Evolutionary conservation across 2,888 invertebrate genomes (phyloP), one percentile per base, ranked within the genome.

Genomic region (Lutraria lutraria): DNA sequence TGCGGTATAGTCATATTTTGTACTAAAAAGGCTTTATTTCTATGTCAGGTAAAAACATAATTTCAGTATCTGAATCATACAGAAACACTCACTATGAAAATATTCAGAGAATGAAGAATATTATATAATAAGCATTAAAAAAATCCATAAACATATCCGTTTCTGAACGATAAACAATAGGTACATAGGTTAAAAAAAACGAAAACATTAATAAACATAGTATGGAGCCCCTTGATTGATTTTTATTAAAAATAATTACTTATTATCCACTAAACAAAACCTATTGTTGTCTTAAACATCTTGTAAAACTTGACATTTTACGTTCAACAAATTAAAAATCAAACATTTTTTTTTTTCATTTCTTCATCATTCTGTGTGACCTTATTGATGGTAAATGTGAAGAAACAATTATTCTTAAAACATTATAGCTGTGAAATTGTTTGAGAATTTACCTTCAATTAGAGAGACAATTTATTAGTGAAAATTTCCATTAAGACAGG

Each of bases 271-370:
- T 25, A 12, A 43, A 79, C 79, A 43, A 43, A 79, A 34, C 29
- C 43, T 31, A 79, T 79, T 79, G 79, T 79, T 21, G 21, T 63
- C 10, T 19, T 79, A 34, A 15, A 34, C 31, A 19, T 79, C 21
- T 34, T 79, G 43, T 79, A 21, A 43, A 79, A 79, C 29, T 79
- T 79, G 79, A 13, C 52, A 79, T 79, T 79, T 43, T 43, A n/a
- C 25, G 4, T 79, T 43, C 52, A 25, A 68, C 63, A 68, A n/a
- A 68, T n/a, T 68, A 68, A 68, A 68, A 68, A 68, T 25, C 25
- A 1, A 68, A 63, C n/a, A 8, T 25, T 12, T 25, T 25, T 68
- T 68, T 68, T 68, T 25, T 43, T 34, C 79, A 43, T 25, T 25
- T 68, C n/a, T n/a, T n/a, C n/a, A n/a, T n/a, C n/a, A n/a, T n/a